Conservation (phyloP, 2,797 vertebrate species). For the Coranthus polyacanthus region DNA sequence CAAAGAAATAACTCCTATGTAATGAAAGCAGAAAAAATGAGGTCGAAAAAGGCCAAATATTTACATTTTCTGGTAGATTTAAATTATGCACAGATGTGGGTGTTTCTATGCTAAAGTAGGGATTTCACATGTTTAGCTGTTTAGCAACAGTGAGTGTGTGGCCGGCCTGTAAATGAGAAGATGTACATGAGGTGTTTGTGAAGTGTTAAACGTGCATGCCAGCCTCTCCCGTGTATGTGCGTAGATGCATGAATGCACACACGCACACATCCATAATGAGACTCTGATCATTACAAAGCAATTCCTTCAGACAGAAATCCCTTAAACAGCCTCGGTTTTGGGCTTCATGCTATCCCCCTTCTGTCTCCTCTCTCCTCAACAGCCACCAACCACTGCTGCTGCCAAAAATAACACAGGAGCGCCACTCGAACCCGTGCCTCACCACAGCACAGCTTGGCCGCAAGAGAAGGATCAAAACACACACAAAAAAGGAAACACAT, state of each 20-base stretch:
- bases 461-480: constrained; percentile 90
- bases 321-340: constrained; percentile 86
- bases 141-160: constrained; percentile 54
- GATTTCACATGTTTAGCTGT: constrained; percentile 34
- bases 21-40: constrained; percentile 40
- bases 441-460: constrained; percentile 82
- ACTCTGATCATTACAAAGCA: constrained; percentile 85
- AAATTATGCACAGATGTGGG: constrained; percentile 6
- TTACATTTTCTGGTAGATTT: constrained; percentile 11
- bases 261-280: constrained; percentile 69
- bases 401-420: constrained; percentile 92
- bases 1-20: constrained; percentile 60
- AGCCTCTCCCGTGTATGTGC: constrained; percentile 32
- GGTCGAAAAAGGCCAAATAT: constrained; percentile 2
- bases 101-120: neutral
- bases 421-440: constrained; percentile 87
- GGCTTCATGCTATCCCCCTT: constrained; percentile 79
- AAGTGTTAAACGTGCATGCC: constrained; percentile 63
- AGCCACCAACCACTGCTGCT: constrained; percentile 88
- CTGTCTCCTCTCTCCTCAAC: constrained; percentile 83
- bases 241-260: constrained; percentile 19
- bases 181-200: constrained; percentile 65
- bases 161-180: constrained; percentile 58
- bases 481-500: constrained; percentile 91
- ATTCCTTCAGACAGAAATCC: constrained; percentile 88